Evolutionary conservation across 2,113 vertebrate species (phyloP).

Genomic region (Pelvicachromis taeniatus): DNA sequence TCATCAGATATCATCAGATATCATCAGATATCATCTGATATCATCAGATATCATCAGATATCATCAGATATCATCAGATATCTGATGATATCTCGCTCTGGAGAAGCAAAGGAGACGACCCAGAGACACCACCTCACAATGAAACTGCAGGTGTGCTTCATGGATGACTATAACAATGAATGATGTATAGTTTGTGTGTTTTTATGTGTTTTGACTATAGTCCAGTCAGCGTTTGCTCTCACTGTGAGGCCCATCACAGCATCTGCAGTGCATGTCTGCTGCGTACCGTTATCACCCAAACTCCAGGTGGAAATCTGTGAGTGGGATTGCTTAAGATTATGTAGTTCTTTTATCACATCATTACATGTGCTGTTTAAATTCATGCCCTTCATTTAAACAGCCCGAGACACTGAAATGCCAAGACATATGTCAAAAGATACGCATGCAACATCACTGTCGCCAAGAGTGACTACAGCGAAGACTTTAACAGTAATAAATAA

Average conservation of each 20-base stretch:
- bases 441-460: background rate
- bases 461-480: background rate
- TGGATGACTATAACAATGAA: background rate
- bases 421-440: background rate
- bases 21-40: too few species aligned
- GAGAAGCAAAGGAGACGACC: background rate
- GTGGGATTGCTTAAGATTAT: background rate
- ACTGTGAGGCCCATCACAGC: background rate
- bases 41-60: too few species aligned
- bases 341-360: too few species aligned
- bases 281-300: background rate
- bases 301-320: background rate
- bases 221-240: background rate
- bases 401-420: background rate
- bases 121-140: background rate
- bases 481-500: background rate
- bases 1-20: too few species aligned
- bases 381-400: slow-evolving; percentile 36
- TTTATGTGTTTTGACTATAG: background rate
- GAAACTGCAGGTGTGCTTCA: background rate
- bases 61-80: too few species aligned
- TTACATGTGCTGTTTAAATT: slow-evolving; percentile 49
- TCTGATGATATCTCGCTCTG: too few species aligned
- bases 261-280: too few species aligned
- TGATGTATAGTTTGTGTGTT: background rate